phyloP scores from a whole-genome alignment of 2,797 vertebrate species.

The Sylvia borin region DNA sequence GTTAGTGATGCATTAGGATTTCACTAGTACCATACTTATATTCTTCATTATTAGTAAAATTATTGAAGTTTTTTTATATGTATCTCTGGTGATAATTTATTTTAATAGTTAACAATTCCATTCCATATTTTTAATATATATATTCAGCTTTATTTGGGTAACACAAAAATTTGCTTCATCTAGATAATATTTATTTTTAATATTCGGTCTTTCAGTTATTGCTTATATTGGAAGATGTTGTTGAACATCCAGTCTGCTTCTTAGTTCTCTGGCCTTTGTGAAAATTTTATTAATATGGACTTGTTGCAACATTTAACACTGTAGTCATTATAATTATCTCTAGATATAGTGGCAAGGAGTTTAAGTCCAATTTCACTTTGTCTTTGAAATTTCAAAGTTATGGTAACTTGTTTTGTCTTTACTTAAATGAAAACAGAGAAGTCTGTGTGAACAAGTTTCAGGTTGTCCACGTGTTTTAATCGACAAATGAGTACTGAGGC shows the following conservation, averaged over 20 bases:
- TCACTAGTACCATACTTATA: background rate
- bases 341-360: background rate
- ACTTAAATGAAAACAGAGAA: background rate
- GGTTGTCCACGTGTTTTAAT: background rate
- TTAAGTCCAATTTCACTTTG: background rate
- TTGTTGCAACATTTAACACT: background rate
- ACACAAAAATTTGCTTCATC: background rate
- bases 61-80: background rate
- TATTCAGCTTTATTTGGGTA: background rate
- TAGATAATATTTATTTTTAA: background rate
- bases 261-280: background rate
- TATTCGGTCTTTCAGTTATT: background rate
- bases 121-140: background rate
- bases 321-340: background rate
- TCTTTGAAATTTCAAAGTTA: background rate
- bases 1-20: background rate
- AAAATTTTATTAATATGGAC: background rate
- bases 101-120: background rate
- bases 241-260: background rate
- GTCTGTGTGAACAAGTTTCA: background rate
- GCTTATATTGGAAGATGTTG: background rate
- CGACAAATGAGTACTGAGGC: background rate
- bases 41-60: background rate
- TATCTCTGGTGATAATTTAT: background rate
- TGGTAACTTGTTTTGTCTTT: background rate